Base-by-base conservation (phyloP, 2,888 invertebrate species). In the Norana najaformis region DNA sequence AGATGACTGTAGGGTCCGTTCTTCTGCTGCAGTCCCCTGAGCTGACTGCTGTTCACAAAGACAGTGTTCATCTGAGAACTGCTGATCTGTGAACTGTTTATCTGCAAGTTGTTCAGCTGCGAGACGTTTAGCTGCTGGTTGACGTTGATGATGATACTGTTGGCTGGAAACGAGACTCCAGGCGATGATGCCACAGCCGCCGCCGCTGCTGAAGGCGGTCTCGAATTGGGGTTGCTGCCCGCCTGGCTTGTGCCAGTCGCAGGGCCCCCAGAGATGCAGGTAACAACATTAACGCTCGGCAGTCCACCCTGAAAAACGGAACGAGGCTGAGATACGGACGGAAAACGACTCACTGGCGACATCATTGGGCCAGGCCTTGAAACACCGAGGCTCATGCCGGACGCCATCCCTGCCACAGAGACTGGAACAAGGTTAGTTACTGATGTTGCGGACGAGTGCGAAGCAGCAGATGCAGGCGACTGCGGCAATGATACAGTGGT, bases 61-160 rank as follows among this genome's bases (percentile, higher is more conserved):
- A 85, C 85, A 36, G 85, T 16, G 85, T 85, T 85, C 53, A 53
- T 53, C 85, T 85, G 85, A 14, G 85, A 36, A 37, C 85, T 85
- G 85, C 36, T 85, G 6, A 85, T 36, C 85, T 85, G 85, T 18
- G 85, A 85, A 37, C 85, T 85, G 85, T 85, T 85, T 23, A 85
- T 85, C 85, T 85, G 85, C 85, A 85, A 37, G 85, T 37, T 85
- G 85, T 85, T 85, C 36, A 85, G 36, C 85, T 85, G 85, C 85
- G 85, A 85, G 85, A 85, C 85, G 85, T 85, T 85, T 35, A 85
- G 85, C 85, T 85, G 85, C 85, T 85, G 85, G 85, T 85, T 85
- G 23, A 85, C 85, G 36, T 85, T 85, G 85, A 85, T 85, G 85
- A 85, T 85, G 85, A 85, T 85, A 35, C 85, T 36, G 85, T n/a